Conservation (phyloP, 2,797 vertebrate genomes). For the Siniperca obscura region DNA sequence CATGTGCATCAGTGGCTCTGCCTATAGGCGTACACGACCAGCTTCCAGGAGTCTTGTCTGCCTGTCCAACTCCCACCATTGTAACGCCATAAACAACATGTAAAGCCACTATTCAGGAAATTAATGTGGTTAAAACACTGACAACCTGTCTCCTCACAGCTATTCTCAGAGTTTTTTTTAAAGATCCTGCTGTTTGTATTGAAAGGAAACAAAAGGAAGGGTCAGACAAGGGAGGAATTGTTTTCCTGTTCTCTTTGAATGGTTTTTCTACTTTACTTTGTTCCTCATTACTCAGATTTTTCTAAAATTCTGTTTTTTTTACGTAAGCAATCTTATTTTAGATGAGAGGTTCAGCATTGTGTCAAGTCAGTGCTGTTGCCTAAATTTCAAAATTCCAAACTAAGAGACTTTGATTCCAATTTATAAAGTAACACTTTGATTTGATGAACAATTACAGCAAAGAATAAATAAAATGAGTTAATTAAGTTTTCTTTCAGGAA, state of each 20-base stretch:
- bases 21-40: constrained; percentile 56
- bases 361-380: background rate
- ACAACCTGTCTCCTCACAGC: constrained; percentile 59
- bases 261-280: constrained; percentile 17
- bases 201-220: constrained; percentile 29
- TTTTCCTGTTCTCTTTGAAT: constrained; percentile 20
- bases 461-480: background rate
- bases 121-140: constrained; percentile 52
- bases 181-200: constrained; percentile 31
- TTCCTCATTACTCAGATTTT: background rate
- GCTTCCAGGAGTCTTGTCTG: constrained; percentile 37
- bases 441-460: constrained; percentile 30
- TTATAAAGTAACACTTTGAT: constrained; percentile 3
- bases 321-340: constrained; percentile 18
- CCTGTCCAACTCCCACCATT: constrained; percentile 56
- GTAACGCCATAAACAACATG: constrained; percentile 47
- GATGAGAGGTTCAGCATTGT: background rate
- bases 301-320: background rate
- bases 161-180: constrained; percentile 34
- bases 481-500: constrained; percentile 21
- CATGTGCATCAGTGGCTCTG: constrained; percentile 16
- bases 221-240: constrained; percentile 17
- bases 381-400: background rate
- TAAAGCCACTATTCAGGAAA: constrained; percentile 56
- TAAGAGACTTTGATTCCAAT: constrained; percentile 16